phyloP scores from a whole-genome alignment of 92 coral and sea anemone species.

The Palythoa grandis region DNA sequence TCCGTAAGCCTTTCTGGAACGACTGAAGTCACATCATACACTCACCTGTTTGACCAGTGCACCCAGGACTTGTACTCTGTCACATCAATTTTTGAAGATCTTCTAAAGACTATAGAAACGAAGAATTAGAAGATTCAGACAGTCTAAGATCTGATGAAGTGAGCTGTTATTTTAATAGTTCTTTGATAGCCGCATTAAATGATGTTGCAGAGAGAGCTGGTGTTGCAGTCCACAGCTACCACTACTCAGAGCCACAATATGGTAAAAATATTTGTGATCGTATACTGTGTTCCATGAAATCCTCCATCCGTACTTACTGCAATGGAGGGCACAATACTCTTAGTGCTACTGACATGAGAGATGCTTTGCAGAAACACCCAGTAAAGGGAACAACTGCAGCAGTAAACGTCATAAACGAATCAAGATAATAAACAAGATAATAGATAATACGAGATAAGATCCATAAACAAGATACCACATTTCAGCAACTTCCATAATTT shows the following conservation, averaged over 20 bases:
- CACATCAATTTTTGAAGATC: constrained; percentile 72
- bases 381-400: constrained; percentile 80
- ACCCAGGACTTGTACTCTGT: constrained; percentile 86
- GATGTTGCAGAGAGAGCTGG: constrained; percentile 69
- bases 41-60: constrained; percentile 80
- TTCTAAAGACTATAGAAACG: constrained; percentile 58
- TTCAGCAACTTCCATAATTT: constrained; percentile 71
- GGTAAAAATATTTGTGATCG: constrained; percentile 81
- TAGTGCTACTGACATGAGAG: constrained; percentile 77
- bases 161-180: constrained; percentile 77
- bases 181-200: constrained; percentile 61
- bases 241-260: constrained; percentile 80
- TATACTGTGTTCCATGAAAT: constrained; percentile 76
- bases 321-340: constrained; percentile 82
- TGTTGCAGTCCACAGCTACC: constrained; percentile 62
- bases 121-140: constrained; percentile 60
- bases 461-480: constrained; percentile 54
- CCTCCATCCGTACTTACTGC: constrained; percentile 70
- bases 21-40: constrained; percentile 67
- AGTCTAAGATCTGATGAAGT: constrained; percentile 80
- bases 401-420: constrained; percentile 62
- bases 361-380: constrained; percentile 70
- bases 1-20: constrained; percentile 49
- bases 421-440: too few species aligned
- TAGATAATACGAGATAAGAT: too few species aligned